Conservation (phyloP, 2,888 invertebrate species). For the Pardosa pseudoannulata region DNA sequence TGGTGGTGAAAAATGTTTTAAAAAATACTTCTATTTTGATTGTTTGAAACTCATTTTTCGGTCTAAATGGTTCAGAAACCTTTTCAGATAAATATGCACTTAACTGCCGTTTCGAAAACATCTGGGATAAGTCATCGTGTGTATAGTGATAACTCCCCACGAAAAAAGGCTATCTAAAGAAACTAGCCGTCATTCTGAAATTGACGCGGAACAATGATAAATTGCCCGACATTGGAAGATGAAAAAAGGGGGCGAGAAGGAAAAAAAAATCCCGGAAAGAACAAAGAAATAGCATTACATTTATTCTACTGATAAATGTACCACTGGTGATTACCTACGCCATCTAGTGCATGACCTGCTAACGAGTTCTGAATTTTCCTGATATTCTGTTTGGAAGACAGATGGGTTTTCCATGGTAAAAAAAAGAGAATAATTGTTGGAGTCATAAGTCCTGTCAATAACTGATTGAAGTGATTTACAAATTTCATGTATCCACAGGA, state of each 20-base stretch:
- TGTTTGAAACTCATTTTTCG: no score
- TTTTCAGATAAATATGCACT: no score
- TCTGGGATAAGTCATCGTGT: not conserved
- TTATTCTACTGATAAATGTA: constrained; percentile 1
- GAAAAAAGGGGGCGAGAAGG: not conserved
- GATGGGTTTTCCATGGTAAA: not conserved
- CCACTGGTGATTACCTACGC: constrained; percentile 7
- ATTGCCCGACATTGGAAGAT: not conserved
- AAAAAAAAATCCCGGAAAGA: not conserved
- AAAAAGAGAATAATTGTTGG: no score
- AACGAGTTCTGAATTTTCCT: constrained; percentile 6
- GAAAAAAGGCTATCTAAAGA: not conserved
- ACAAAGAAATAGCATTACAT: not conserved
- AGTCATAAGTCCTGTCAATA: no score
- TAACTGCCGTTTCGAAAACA: not conserved
- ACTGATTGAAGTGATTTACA: no score
- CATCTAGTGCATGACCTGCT: constrained; percentile 26
- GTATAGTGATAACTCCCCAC: not conserved
- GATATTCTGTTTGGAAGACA: not conserved
- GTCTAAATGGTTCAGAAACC: no score
- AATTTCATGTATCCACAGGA: no score
- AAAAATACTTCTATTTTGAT: no score
- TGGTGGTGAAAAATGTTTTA: no score
- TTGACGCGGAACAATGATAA: constrained; percentile 27
- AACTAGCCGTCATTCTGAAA: constrained; percentile 15